phyloP scores from a whole-genome alignment of 1,140 invertebrate species.

The Mamestra configurata region DNA sequence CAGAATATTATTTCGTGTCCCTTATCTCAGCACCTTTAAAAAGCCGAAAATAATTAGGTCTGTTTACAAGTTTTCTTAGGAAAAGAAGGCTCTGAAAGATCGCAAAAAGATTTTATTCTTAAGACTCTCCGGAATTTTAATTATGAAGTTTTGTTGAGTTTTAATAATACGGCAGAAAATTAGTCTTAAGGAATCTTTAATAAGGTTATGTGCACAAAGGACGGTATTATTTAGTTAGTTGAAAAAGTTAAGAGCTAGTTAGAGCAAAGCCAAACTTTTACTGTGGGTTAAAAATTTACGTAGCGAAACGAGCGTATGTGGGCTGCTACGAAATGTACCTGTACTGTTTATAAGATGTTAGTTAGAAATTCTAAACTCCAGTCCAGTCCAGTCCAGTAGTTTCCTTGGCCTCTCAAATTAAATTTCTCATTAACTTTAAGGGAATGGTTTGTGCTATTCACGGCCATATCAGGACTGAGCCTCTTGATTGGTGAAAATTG shows the following conservation, averaged over 20 bases:
- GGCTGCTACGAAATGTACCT: neutral
- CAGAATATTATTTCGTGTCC: conserved; percentile 34
- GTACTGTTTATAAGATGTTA: neutral
- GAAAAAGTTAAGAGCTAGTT: conserved; percentile 22
- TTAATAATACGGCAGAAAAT: conserved; percentile 71
- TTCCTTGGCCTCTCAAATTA: too few species aligned
- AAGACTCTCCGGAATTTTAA: conserved; percentile 62
- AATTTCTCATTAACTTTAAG: too few species aligned
- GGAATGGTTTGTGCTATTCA: too few species aligned
- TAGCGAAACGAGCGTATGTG: neutral
- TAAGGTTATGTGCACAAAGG: conserved; percentile 70
- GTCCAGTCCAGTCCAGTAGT: too few species aligned
- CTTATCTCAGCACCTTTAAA: conserved; percentile 35
- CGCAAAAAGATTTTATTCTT: conserved; percentile 57
- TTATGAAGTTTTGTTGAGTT: conserved; percentile 68
- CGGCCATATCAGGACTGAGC: too few species aligned
- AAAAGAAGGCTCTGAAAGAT: conserved; percentile 46
- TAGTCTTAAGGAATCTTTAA: conserved; percentile 69
- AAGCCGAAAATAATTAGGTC: conserved; percentile 41
- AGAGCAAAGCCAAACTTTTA: neutral
- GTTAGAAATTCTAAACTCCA: too few species aligned
- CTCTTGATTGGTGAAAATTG: too few species aligned
- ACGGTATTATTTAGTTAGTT: conserved; percentile 59
- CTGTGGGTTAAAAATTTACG: conserved; percentile 27
- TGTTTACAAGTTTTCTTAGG: conserved; percentile 47